Evolutionary conservation across 2,888 invertebrate species (phyloP).

Genomic region (Steinernema carpocapsae): DNA sequence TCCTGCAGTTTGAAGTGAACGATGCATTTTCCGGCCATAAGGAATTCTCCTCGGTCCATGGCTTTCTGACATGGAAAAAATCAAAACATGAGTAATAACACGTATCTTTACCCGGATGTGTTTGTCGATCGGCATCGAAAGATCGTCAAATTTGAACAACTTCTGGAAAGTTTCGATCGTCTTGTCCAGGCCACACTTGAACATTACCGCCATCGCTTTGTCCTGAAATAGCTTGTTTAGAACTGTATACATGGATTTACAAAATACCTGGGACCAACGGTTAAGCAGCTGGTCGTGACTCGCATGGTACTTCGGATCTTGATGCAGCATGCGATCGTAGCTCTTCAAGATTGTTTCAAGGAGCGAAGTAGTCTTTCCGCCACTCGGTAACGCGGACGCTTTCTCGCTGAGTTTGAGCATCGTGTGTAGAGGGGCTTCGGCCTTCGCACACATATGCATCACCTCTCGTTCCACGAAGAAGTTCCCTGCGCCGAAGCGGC

Average conservation of each 20-base stretch:
- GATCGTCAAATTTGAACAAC: neutral
- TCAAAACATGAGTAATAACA: too few relatives aligned
- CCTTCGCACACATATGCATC: neutral
- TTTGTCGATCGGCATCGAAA: neutral
- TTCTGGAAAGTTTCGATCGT: too few relatives aligned
- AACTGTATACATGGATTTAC: neutral
- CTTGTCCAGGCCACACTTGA: neutral
- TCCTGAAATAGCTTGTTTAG: neutral
- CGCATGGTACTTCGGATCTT: neutral
- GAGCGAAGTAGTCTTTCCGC: neutral
- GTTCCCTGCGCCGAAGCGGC: too few relatives aligned
- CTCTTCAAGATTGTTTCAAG: neutral
- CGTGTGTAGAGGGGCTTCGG: neutral
- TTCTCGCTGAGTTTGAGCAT: neutral
- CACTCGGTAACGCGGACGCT: neutral
- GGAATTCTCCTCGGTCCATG: neutral
- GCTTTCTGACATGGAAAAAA: too few relatives aligned
- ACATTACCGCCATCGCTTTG: neutral
- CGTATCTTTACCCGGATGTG: neutral
- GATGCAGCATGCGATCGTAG: neutral
- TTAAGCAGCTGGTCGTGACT: neutral
- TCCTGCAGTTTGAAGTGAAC: neutral
- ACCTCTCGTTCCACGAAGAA: neutral
- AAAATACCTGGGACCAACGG: neutral
- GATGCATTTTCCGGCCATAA: neutral